Evolutionary conservation across 2,888 invertebrate species (phyloP).

Genomic region (Dascillus cervinus): DNA sequence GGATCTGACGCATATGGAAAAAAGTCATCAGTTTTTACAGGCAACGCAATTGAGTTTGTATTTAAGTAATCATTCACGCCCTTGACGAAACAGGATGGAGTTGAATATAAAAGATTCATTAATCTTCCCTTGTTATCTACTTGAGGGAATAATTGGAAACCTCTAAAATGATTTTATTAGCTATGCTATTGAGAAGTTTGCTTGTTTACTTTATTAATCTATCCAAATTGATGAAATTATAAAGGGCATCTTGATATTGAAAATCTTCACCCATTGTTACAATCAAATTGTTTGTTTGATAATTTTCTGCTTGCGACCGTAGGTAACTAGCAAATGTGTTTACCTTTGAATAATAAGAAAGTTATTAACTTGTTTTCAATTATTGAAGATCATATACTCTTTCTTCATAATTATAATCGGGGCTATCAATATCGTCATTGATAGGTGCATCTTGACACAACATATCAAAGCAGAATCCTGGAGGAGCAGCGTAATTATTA

Average conservation of each 20-base stretch:
- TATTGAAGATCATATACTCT: slow-evolving; percentile 29
- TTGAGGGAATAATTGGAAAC: slow-evolving; percentile 1
- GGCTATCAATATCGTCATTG: slow-evolving; percentile 71
- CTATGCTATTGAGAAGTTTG: neutral
- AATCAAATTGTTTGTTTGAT: slow-evolving; percentile 55
- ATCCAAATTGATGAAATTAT: slow-evolving; percentile 60
- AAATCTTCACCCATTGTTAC: slow-evolving; percentile 71
- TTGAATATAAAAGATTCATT: slow-evolving; percentile 75
- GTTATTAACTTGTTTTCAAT: neutral
- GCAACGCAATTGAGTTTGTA: slow-evolving; percentile 55
- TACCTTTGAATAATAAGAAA: slow-evolving; percentile 5
- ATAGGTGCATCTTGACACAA: slow-evolving; percentile 80
- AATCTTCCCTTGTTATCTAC: slow-evolving; percentile 27
- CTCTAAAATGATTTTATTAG: slow-evolving; percentile 3
- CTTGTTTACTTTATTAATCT: slow-evolving; percentile 58
- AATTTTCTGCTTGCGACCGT: slow-evolving; percentile 40
- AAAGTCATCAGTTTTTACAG: slow-evolving; percentile 77
- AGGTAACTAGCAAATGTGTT: slow-evolving; percentile 47
- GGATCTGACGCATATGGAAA: slow-evolving; percentile 85
- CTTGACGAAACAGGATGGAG: slow-evolving; percentile 78
- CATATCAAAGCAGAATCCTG: slow-evolving; percentile 89
- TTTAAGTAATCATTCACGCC: slow-evolving; percentile 63
- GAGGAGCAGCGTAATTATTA: slow-evolving; percentile 77
- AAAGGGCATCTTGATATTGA: slow-evolving; percentile 55
- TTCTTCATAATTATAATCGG: slow-evolving; percentile 73